Evolutionary conservation across 2,797 vertebrate species (phyloP).

Genomic region (Pygocentrus nattereri): DNA sequence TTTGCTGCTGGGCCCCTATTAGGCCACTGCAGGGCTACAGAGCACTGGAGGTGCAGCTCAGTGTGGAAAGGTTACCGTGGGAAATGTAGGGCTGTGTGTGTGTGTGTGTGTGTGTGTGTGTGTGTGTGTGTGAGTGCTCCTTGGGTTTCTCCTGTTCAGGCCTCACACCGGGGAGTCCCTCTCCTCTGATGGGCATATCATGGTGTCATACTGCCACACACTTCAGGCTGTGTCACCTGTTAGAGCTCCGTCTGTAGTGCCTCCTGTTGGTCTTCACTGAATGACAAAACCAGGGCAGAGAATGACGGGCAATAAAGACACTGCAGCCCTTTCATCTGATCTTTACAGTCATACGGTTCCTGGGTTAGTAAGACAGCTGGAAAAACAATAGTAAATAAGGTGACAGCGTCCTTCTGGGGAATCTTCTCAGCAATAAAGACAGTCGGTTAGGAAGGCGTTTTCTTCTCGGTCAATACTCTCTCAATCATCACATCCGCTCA

Average conservation of each 20-base stretch:
- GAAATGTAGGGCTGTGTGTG: slow-evolving; percentile 53
- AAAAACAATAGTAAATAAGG: slow-evolving; percentile 64
- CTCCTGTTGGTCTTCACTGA: slow-evolving; percentile 47
- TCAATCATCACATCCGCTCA: no score
- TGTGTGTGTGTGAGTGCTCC: slow-evolving; percentile 23
- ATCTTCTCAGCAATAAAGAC: slow-evolving; percentile 10
- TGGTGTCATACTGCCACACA: slow-evolving; percentile 17
- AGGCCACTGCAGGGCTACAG: slow-evolving; percentile 32
- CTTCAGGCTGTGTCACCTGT: slow-evolving; percentile 39
- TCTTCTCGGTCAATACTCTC: no score
- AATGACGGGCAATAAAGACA: slow-evolving; percentile 65
- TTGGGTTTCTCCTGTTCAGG: slow-evolving; percentile 13
- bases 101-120: slow-evolving; percentile 29
- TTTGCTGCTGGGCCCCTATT: slow-evolving; percentile 39
- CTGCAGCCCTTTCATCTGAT: background rate
- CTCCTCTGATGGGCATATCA: slow-evolving; percentile 4
- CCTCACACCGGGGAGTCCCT: slow-evolving; percentile 21
- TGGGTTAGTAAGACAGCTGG: slow-evolving; percentile 60
- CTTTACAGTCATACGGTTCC: background rate
- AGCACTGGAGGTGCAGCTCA: slow-evolving; percentile 26
- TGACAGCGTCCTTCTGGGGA: slow-evolving; percentile 44
- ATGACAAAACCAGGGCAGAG: slow-evolving; percentile 63
- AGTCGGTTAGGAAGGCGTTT: no score
- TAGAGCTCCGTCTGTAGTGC: slow-evolving; percentile 42
- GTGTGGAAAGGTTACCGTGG: slow-evolving; percentile 48